Evolutionary conservation across 2,797 vertebrate species (phyloP).

Genomic region (Gymnoscopelus microlampas): DNA sequence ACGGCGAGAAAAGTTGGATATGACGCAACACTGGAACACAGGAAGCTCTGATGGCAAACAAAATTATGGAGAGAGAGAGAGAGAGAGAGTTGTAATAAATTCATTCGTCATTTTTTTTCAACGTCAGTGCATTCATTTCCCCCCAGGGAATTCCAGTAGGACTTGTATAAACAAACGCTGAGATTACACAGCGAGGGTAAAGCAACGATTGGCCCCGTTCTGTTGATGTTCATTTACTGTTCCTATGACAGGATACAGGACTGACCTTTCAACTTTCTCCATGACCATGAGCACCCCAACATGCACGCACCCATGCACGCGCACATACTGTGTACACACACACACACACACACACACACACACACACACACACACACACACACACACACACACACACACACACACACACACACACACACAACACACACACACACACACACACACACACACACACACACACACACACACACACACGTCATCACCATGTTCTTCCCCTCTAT

Average conservation of each 20-base stretch:
- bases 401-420: too few relatives aligned
- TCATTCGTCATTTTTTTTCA: constrained; percentile 66
- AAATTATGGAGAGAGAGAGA: constrained; percentile 53
- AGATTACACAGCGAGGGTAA: constrained; percentile 68
- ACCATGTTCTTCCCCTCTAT: constrained; percentile 48
- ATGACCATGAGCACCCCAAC: constrained; percentile 42
- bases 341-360: too few relatives aligned
- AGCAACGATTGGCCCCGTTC: constrained; percentile 60
- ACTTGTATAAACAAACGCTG: constrained; percentile 61
- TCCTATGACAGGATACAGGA: constrained; percentile 59
- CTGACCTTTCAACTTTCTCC: constrained; percentile 66
- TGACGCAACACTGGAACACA: constrained; percentile 68
- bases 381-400: too few relatives aligned
- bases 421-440: too few relatives aligned
- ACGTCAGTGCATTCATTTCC: constrained; percentile 73
- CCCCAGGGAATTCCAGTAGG: constrained; percentile 76
- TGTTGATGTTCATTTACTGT: constrained; percentile 77
- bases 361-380: too few relatives aligned
- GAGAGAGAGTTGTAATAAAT: constrained; percentile 62
- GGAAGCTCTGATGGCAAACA: constrained; percentile 50
- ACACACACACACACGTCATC: neutral
- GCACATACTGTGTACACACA: neutral
- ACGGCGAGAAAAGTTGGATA: constrained; percentile 31
- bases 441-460: too few relatives aligned
- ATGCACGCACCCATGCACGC: constrained; percentile 10